phyloP scores from a whole-genome alignment of 1,140 invertebrate species.

The Diabrotica undecimpunctata region DNA sequence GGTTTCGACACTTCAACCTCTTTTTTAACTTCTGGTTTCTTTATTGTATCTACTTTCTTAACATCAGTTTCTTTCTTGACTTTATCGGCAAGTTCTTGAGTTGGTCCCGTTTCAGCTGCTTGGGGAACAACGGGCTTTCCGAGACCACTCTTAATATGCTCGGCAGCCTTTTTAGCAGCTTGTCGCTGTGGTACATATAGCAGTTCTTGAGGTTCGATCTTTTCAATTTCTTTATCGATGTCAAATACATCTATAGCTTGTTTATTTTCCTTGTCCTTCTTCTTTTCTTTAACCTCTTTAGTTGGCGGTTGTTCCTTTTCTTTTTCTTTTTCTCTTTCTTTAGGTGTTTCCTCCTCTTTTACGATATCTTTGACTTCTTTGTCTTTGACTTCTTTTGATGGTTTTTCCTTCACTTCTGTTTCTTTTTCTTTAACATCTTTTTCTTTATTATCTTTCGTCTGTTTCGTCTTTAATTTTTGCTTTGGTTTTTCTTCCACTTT shows the following conservation, averaged over 20 bases:
- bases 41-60: constrained; percentile 33
- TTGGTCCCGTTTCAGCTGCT: constrained; percentile 46
- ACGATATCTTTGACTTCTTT: constrained; percentile 37
- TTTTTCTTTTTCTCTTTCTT: constrained; percentile 5
- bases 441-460: constrained; percentile 38
- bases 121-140: constrained; percentile 52
- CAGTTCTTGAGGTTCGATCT: constrained; percentile 61
- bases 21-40: constrained; percentile 28
- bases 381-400: constrained; percentile 45
- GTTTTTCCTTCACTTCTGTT: constrained; percentile 43
- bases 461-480: constrained; percentile 43
- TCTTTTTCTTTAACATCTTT: constrained; percentile 11
- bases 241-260: constrained; percentile 55
- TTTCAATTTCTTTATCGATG: constrained; percentile 60
- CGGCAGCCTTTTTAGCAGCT: constrained; percentile 86
- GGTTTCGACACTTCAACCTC: constrained; percentile 27
- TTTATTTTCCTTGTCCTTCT: constrained; percentile 28
- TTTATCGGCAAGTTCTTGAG: constrained; percentile 46
- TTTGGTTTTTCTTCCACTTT: constrained; percentile 46
- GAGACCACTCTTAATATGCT: constrained; percentile 80
- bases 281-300: constrained; percentile 32
- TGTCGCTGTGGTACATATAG: constrained; percentile 84
- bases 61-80: constrained; percentile 25
- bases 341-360: not conserved
- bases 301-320: not conserved